Base-by-base conservation (phyloP, 1,140 invertebrate species). In the Hypothenemus hampei region DNA sequence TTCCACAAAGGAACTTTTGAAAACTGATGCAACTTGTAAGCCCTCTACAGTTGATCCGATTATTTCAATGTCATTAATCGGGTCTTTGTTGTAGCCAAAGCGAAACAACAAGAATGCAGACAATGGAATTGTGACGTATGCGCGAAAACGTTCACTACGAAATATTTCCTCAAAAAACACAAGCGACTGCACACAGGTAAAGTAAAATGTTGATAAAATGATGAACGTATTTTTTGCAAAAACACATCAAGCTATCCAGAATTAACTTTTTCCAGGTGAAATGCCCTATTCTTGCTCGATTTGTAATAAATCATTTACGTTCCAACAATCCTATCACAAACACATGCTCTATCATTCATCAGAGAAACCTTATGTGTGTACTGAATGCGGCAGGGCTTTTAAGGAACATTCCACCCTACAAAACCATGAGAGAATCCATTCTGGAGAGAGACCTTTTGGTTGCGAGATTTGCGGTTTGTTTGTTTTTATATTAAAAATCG, bases 271-370 rank as follows among this genome's bases (percentile, higher is more conserved):
- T 39, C 69, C 77, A 79, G 89, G 90, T 44, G 89, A 92, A 75
- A 91, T 88, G 77, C 90, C 89, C 0, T 92, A 91, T 66, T 81
- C 81, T 6, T 95, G 92, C 67, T 78, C 78, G 23, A 81, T 87
- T 65, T 94, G 91, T 69, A 85, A 84, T 43, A 91, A 92, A 72
- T 88, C 85, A 0, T 94, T 94, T 73, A 91, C 88, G 18, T 91
- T 91, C 70, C 89, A 91, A 72, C 91, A 93, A 62, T 93, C 90
- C 1, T 93, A 91, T 69, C 90, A 93, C 68, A 92, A 91, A 65
- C 91, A 94, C 72, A 80, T 89, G 62, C 75, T 89, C 10, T 91
- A 90, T 65, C 86, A 89, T 65, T 90, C 85, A 48, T 85, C 90
- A 65, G 87, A 91, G 59, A 90, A 91, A 64, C 89, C 89, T 2